These are phyloP conservation scores for Nymphalis polychloros DNA, from an alignment of 2,888 invertebrate species.

Conservation along the genomic window DNA sequence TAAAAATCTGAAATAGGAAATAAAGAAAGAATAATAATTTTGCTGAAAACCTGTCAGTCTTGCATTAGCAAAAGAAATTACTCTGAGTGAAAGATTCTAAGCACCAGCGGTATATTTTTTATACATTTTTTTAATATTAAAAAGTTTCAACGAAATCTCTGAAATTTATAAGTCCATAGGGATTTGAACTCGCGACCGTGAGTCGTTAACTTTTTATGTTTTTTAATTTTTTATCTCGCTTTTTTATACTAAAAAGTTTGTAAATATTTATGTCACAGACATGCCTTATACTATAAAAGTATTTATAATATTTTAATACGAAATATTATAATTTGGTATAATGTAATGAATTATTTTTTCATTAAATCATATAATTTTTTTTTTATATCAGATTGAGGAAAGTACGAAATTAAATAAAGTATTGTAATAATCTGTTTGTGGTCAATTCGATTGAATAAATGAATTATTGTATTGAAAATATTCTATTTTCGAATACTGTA, in stretches of 20 bases:
- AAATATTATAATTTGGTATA: too few species aligned
- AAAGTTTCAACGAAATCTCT: constrained; percentile 16
- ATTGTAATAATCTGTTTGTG: too few species aligned
- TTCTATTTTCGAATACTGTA: too few species aligned
- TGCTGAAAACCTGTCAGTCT: not conserved
- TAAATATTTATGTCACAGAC: constrained; percentile 1
- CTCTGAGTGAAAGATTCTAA: not conserved
- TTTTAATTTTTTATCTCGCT: constrained; percentile 12
- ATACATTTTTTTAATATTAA: not conserved
- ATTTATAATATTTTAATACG: not conserved
- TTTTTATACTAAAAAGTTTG: constrained; percentile 13
- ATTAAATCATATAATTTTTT: too few species aligned
- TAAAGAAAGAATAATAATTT: not conserved
- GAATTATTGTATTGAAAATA: too few species aligned
- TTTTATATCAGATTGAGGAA: too few species aligned
- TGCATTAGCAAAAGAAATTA: not conserved
- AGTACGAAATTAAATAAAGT: too few species aligned
- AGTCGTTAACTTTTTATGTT: constrained; percentile 19
- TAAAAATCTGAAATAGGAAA: not conserved
- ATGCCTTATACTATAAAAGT: too few species aligned
- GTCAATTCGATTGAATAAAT: too few species aligned
- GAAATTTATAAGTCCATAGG: constrained; percentile 29
- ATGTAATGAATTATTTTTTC: too few species aligned
- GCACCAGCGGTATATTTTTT: not conserved
- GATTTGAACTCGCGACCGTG: constrained; percentile 37